Evolutionary conservation across 2,797 vertebrate species (phyloP), one percentile per base, ranked within the genome.

Genomic region (Rachycentron canadum): DNA sequence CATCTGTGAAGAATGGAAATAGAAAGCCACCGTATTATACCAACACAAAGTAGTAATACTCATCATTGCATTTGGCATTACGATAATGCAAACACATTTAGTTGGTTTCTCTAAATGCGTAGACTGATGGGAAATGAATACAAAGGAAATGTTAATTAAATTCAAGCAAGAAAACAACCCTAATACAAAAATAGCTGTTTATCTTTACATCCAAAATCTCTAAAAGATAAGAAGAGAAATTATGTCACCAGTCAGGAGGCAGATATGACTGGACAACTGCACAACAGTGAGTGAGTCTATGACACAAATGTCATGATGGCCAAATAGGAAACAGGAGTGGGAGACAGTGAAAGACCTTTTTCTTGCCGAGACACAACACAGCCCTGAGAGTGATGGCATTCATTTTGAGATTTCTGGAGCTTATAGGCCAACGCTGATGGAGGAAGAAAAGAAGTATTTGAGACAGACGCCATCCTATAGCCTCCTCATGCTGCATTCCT

Each of bases 401-500:
- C 77, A 83, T 72, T 41, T 59, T 49, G 41, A 82, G 67, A 65
- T 58, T 53, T 83, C 49, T 69, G 81, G 73, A 69, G 76, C 73
- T 70, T 73, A 75, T 68, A 66, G 63, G 59, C 73, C 56, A 57
- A 68, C 3, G 21, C 69, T n/a, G 62, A 69, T 60, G 1, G 71
- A 87, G 41, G 77, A 90, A 83, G 79, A 87, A 74, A 73, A 85
- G 63, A 79, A 64, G 75, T 7, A 36, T 87, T 89, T 74, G 86
- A 93, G 77, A 86, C 80, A 68, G 79, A 86, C 13, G 65, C 67
- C 82, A 84, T 88, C 79, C 84, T 92, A 78, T 85, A 86, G 72
- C 87, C 88, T 87, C 73, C 71, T 91, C 79, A 76, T 81, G 81
- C 84, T 52, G 81, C 91, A 92, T 90, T 93, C 90, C 88, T 85